A percentile compares a stretch with the other conserved stretches of the same genome.
These are phyloP conservation scores for Agapornis canus DNA, from an alignment of 2,797 vertebrate genomes.

Conservation along the genomic window DNA sequence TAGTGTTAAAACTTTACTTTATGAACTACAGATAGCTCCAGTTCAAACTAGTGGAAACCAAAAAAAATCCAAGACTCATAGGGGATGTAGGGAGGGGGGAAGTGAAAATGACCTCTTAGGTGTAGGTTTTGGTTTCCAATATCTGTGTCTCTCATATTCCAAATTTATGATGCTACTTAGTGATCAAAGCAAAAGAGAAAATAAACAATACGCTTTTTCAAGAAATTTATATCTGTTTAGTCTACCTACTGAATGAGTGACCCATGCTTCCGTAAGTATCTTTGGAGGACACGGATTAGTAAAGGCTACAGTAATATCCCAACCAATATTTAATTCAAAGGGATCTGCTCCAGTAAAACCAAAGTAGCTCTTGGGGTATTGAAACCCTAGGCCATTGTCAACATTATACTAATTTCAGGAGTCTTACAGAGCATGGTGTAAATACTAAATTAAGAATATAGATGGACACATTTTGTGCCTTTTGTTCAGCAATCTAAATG, in stretches of 20 bases:
- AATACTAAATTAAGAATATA: neutral
- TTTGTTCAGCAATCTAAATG: neutral
- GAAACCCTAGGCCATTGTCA: neutral
- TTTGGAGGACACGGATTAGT: neutral
- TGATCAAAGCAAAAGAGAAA: conserved; percentile 47
- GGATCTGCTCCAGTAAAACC: neutral
- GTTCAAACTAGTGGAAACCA: neutral
- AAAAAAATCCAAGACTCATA: neutral
- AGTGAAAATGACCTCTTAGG: conserved; percentile 7
- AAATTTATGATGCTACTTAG: conserved; percentile 31
- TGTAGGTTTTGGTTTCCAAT: conserved; percentile 18
- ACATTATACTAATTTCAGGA: neutral
- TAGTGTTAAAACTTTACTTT: conserved; percentile 16
- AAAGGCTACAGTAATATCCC: neutral
- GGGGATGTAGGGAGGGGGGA: neutral
- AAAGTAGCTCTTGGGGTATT: neutral
- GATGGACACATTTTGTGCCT: neutral
- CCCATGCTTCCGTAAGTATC: neutral
- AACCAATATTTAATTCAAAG: neutral
- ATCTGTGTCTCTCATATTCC: neutral
- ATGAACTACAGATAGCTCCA: conserved; percentile 18
- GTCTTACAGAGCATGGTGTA: neutral
- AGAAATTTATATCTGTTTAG: conserved; percentile 18
- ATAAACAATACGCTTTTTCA: conserved; percentile 28
- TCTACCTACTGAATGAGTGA: neutral